Conservation (phyloP, 2,113 vertebrate genomes). For the Fregata magnificens region DNA sequence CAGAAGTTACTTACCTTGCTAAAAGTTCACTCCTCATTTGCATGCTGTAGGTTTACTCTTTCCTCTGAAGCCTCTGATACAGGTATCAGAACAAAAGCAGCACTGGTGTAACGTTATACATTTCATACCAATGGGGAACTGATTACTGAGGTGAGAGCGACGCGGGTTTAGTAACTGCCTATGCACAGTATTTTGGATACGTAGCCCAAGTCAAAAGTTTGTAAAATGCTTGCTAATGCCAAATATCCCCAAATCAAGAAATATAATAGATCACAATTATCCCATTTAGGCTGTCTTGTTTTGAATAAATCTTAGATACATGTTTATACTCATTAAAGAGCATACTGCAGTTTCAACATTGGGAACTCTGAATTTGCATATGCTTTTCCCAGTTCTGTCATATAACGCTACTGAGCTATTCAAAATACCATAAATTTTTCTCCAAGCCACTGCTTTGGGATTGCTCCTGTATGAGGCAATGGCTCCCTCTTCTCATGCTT, state of each 20-base stretch:
- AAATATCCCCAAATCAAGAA: neutral
- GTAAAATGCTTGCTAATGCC: neutral
- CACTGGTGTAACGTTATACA: neutral
- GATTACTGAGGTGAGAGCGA: neutral
- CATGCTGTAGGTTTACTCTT: neutral
- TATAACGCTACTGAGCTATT: neutral
- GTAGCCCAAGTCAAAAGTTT: neutral
- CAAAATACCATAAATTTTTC: neutral
- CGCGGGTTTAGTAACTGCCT: neutral
- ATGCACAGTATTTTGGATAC: neutral
- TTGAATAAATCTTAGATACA: neutral
- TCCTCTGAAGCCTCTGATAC: neutral
- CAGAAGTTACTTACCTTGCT: neutral
- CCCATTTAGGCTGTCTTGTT: neutral
- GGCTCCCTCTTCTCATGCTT: neutral
- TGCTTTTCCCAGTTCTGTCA: neutral
- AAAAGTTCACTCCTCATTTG: neutral
- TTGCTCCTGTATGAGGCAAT: neutral
- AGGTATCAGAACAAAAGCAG: neutral
- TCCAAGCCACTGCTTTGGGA: neutral
- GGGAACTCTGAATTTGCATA: neutral
- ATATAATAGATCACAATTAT: neutral
- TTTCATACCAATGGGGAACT: neutral
- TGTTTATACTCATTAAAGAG: neutral
- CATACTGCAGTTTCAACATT: neutral